Base-by-base conservation (phyloP, 2,797 vertebrate species). In the Silurus lanzhouensis region DNA sequence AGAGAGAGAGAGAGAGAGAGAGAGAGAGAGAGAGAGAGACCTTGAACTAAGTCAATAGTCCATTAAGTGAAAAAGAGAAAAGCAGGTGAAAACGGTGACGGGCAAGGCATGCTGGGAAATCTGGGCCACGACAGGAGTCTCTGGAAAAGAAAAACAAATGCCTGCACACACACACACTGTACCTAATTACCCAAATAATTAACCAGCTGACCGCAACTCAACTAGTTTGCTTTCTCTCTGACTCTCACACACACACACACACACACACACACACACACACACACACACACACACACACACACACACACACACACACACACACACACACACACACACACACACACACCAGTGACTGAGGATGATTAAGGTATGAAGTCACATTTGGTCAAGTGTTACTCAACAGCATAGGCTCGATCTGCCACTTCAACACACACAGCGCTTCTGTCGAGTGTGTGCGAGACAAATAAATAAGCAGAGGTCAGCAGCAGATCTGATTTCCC, bases 321-420 rank as follows among this genome's bases (percentile, higher is more conserved):
- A 72, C 75, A 70, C 67, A 68, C 67, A 68, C 67, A 70, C 31
- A 70, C 57, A 64, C 58, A 81, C 64, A 82, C 68, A 60, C 79
- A 52, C 31, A 64, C 13, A 0, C 1, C 70, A 38, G 70, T 77
- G 84, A 86, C 74, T 64, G 77, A 82, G 85, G 58, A 82, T 58
- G 85, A 64, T 71, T 80, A 77, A 83, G 48, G 83, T 84, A 83
- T 70, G 25, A 20, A 5, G 77, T 84, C 81, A 84, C 38, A 82
- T 78, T 58, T 25, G 48, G 82, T 85, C 81, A 78, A 17, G 81
- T 85, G 88, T 84, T 25, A 81, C 81, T 88, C 68, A 68, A 75
- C 76, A 58, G 64, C 81, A 84, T 27, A n/a, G 57, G 77, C 80
- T 81, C 63, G 46, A 87, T 75, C 75, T 4, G 57, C 58, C 76